Evolutionary conservation across 2,888 invertebrate genomes (phyloP), one percentile per base, ranked within the genome.

Genomic region (Chrysotoxum bicinctum): DNA sequence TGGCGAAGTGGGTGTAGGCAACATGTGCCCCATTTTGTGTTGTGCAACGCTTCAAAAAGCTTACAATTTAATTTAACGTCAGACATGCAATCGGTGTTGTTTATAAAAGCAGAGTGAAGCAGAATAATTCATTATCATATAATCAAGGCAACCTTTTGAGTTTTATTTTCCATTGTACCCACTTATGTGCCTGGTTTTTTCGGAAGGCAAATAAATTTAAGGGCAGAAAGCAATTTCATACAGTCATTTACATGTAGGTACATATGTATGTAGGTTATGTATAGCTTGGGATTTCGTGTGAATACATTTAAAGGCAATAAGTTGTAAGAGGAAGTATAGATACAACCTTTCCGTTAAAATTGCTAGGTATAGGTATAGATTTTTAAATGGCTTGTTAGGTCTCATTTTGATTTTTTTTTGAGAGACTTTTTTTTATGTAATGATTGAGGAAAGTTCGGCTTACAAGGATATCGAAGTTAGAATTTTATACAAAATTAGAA

Each of bases 61-160:
- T 70, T 70, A 70, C 76, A 81, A 64, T 76, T 77, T 77, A 72
- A 82, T 82, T 82, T 72, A 66, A 66, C 76, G 66, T 82, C 72
- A 56, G 66, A 77, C 81, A 82, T 72, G 81, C 81, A 77, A 72
- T 72, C 35, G 43, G 81, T 50, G 62, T 40, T 62, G 23, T 43
- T 10, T 50, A 30, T 40, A 54, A 48, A 32, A 50, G n/a, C n/a
- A n/a, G 19, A 37, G 10, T 16, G 7, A 50, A 19, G 37, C 26
- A 26, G 45, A 48, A 60, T 56, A 21, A 56, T 30, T 23, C 30
- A 30, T 30, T 54, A 40, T 58, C 48, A 35, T 56, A 62, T 73
- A 40, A 19, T 40, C 19, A 62, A 73, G 37, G 21, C 50, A 62
- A 26, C 54, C 54, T 54, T 66, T 52, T 52, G 64, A 50, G n/a